phyloP scores from a whole-genome alignment of 2,888 invertebrate species.

The Perdita meconis region DNA sequence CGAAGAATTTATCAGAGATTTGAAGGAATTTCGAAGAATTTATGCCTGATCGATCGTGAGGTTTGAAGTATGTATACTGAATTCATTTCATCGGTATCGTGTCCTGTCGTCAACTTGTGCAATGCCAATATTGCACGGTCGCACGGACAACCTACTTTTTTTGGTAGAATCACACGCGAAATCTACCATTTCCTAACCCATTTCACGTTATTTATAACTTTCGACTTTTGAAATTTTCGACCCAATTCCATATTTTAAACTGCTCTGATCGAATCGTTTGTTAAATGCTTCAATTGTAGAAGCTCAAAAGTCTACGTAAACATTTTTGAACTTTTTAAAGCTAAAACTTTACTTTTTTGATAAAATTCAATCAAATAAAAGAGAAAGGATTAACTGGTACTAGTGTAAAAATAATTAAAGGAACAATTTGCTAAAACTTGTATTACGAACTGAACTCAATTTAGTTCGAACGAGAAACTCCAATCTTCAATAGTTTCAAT shows the following conservation, averaged over 20 bases:
- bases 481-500: conserved; percentile 29
- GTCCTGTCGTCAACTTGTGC: conserved; percentile 35
- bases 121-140: conserved; percentile 23
- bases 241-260: neutral
- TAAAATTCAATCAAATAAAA: too few relatives aligned
- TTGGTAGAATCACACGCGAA: conserved; percentile 16
- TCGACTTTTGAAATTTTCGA: neutral
- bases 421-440: too few relatives aligned
- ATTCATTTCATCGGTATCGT: conserved; percentile 29
- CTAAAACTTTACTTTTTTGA: too few relatives aligned
- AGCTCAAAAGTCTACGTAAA: too few relatives aligned
- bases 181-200: conserved; percentile 3
- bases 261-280: neutral
- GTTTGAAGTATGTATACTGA: conserved; percentile 9
- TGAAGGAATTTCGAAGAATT: too few relatives aligned
- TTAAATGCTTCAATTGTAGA: neutral
- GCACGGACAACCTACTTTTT: conserved; percentile 34
- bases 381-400: too few relatives aligned
- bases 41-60: conserved; percentile 5
- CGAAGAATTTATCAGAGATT: too few relatives aligned
- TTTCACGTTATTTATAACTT: neutral
- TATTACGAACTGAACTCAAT: neutral
- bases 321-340: too few relatives aligned
- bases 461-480: neutral
- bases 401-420: too few relatives aligned